A percentile compares a stretch with the other conserved stretches of the same genome.
Evolutionary conservation across 2,888 invertebrate species (phyloP).

Genomic region (Stictocephala bisonia): DNA sequence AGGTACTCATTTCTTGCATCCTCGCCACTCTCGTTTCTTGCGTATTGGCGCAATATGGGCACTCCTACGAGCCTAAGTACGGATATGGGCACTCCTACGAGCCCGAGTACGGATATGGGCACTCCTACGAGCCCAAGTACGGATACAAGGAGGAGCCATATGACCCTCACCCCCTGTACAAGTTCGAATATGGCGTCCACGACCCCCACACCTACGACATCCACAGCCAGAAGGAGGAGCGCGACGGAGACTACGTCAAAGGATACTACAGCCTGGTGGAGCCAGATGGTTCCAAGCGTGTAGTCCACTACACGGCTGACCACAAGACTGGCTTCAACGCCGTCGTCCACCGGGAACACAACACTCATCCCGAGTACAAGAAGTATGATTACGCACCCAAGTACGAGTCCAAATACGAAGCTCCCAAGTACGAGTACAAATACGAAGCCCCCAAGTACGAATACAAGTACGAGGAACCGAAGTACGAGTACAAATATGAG

Average conservation of each 20-base stretch:
- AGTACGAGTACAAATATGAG: slow-evolving; percentile 45
- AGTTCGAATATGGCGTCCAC: slow-evolving; percentile 40
- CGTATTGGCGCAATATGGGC: slow-evolving; percentile 22
- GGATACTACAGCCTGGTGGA: slow-evolving; percentile 46
- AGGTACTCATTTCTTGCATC: not conserved
- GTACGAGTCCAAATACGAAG: slow-evolving; percentile 14
- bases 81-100: slow-evolving; percentile 14
- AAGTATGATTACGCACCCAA: slow-evolving; percentile 6
- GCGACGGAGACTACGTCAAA: slow-evolving; percentile 47
- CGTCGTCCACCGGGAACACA: slow-evolving; percentile 44
- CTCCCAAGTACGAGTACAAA: not conserved
- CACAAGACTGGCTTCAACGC: slow-evolving; percentile 48
- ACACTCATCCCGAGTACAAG: not conserved
- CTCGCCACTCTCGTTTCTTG: not conserved
- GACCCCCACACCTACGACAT: slow-evolving; percentile 46
- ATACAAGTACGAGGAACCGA: no score
- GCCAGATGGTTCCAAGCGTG: slow-evolving; percentile 45
- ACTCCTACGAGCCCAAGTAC: not conserved
- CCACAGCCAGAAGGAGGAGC: slow-evolving; percentile 47
- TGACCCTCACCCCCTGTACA: slow-evolving; percentile 35
- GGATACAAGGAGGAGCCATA: slow-evolving; percentile 28
- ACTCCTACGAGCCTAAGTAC: no score
- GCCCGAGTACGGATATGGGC: no score
- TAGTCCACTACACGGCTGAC: slow-evolving; percentile 47
- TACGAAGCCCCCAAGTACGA: not conserved